Conservation (phyloP, 2,888 invertebrate genomes). For the Macropis europaea region DNA sequence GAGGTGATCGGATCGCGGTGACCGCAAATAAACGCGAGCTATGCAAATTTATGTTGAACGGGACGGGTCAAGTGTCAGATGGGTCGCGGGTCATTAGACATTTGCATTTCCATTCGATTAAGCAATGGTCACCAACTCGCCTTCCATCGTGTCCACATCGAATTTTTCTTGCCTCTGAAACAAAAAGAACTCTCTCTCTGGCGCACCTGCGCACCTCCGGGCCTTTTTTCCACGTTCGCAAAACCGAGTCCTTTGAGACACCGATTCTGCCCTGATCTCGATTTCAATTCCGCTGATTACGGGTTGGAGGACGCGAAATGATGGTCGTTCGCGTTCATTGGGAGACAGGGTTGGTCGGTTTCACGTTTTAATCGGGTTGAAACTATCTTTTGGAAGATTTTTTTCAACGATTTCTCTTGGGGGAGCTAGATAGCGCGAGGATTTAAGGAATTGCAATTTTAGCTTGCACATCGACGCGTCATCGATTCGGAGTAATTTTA, state of each 20-base stretch:
- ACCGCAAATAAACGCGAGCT: constrained; percentile 63
- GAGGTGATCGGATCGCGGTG: constrained; percentile 22
- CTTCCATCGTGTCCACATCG: constrained; percentile 49
- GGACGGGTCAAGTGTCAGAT: constrained; percentile 71
- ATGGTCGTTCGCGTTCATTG: no score
- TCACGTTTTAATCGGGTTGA: no score
- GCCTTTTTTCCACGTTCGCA: neutral
- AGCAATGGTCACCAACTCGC: constrained; percentile 52
- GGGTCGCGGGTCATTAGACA: constrained; percentile 69
- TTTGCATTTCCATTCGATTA: constrained; percentile 73
- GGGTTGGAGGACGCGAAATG: no score
- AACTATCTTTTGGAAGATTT: no score
- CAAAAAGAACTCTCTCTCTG: no score
- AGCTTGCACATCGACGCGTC: no score
- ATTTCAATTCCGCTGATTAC: neutral
- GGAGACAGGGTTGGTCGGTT: no score
- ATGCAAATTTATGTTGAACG: constrained; percentile 78
- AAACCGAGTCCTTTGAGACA: no score
- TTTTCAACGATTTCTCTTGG: no score
- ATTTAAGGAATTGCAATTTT: no score
- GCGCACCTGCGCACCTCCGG: constrained; percentile 12
- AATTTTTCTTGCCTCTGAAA: neutral
- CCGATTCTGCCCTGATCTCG: neutral
- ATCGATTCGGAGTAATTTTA: no score
- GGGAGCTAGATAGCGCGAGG: no score